These are phyloP conservation scores for Macrotus californicus DNA, from an alignment of 2,113 vertebrate species.

Conservation along the genomic window DNA sequence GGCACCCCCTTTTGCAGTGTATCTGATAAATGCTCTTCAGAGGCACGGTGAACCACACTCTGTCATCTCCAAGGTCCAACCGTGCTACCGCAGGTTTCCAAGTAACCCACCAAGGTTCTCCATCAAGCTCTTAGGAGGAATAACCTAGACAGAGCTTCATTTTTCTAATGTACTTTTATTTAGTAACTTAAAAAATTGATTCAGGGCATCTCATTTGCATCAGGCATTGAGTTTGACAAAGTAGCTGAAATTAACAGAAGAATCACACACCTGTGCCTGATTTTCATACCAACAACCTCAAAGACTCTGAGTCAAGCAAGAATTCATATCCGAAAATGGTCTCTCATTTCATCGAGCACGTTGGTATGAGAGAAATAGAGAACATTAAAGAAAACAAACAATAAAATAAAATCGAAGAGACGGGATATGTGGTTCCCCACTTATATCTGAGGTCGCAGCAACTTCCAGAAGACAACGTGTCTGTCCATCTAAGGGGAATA, in stretches of 20 bases:
- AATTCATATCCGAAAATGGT: constrained; percentile 64
- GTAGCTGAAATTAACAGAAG: constrained; percentile 67
- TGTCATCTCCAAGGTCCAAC: not conserved
- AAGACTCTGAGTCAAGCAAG: constrained; percentile 58
- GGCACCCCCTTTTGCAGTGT: no score
- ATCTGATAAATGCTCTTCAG: not conserved
- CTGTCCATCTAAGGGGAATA: constrained; percentile 1
- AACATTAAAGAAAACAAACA: constrained; percentile 8
- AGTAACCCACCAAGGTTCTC: not conserved
- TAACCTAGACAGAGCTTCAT: constrained; percentile 12
- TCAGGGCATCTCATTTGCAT: constrained; percentile 62
- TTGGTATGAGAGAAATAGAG: constrained; percentile 37
- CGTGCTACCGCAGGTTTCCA: not conserved
- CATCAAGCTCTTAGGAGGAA: constrained; percentile 13
- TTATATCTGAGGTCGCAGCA: constrained; percentile 33
- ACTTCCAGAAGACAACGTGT: constrained; percentile 39
- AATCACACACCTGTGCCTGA: constrained; percentile 72
- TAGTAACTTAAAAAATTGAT: constrained; percentile 57
- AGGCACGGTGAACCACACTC: not conserved
- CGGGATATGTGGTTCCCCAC: constrained; percentile 13
- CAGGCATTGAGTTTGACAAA: constrained; percentile 64
- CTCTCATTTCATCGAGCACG: constrained; percentile 47
- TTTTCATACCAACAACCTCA: constrained; percentile 58
- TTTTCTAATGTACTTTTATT: constrained; percentile 35
- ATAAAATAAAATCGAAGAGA: constrained; percentile 40